Conservation (phyloP, 2,888 invertebrate genomes). For the Horisme vitalbata region DNA sequence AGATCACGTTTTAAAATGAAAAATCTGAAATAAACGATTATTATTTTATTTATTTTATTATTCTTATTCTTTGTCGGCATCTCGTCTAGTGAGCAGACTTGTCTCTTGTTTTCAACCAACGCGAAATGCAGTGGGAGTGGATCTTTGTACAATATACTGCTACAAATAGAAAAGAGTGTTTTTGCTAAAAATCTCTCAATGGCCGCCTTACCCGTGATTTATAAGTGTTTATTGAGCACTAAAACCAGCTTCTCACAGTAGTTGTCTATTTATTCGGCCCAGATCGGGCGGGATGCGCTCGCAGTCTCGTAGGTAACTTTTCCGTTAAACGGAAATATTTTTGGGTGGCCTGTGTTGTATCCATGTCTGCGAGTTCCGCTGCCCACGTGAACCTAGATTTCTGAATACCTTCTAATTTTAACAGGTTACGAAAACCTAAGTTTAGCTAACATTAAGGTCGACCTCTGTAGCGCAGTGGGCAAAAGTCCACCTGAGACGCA, state of each 20-base stretch:
- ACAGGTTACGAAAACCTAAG: slow-evolving; percentile 5
- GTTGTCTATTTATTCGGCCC: slow-evolving; percentile 32
- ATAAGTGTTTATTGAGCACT: slow-evolving; percentile 35
- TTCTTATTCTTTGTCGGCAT: too few species aligned
- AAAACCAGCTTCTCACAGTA: slow-evolving; percentile 24
- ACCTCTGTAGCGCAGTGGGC: too few species aligned
- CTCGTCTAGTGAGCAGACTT: too few species aligned
- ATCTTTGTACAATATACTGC: too few species aligned
- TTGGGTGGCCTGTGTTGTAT: slow-evolving; percentile 24
- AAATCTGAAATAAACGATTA: too few species aligned
- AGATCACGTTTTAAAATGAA: too few species aligned
- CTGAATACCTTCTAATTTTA: neutral
- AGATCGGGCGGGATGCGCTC: slow-evolving; percentile 25
- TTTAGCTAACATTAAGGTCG: too few species aligned
- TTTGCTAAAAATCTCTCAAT: slow-evolving; percentile 10
- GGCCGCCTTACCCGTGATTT: slow-evolving; percentile 18
- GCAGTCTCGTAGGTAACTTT: slow-evolving; percentile 22
- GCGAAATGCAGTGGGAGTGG: too few species aligned
- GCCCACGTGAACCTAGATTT: slow-evolving; percentile 19
- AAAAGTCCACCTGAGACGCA: too few species aligned
- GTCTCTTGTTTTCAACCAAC: too few species aligned
- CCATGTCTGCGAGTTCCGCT: slow-evolving; percentile 19
- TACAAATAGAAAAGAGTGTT: slow-evolving; percentile 3
- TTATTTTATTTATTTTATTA: too few species aligned
- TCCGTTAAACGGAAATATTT: slow-evolving; percentile 24